Base-by-base conservation (phyloP, 2,797 vertebrate genomes). In the Hydrolagus colliei region DNA sequence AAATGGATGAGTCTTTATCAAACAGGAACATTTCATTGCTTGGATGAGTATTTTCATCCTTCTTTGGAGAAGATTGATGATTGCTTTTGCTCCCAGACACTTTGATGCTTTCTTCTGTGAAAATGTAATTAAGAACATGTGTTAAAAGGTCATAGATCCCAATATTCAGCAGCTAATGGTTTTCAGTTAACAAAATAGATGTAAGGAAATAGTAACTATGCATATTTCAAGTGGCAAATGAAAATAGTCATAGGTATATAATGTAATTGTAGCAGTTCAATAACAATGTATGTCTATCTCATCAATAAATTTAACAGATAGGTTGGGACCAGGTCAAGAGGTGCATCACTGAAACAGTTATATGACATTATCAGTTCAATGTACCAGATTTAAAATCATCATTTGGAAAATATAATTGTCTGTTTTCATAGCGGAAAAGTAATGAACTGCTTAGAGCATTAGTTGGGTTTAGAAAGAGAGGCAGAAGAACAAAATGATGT, bases 231-330 rank as follows among this genome's bases (percentile, higher is more conserved):
- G 0, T 84, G 65, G 71, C 41, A 84, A 35, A 18, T 67, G 65
- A 71, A 84, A 52, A 71, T 27, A 82, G 14, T 79, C 22, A 79
- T n/a, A 63, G 62, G 71, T 27, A 35, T 11, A 84, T 68, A 84
- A 35, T 11, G 71, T 68, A 84, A 68, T 84, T 82, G 65, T 9
- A 82, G 67, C 6, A 12, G 16, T 2, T 14, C 63, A 80, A 32
- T 63, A 27, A 65, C n/a, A 79, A 20, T 67, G 62, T 32, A 61
- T 63, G 13, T 63, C 22, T 7, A 32, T 65, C 32, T 12, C 61
- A 27, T 80, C 22, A 80, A 65, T 32, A 62, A 65, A 16, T 2
- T 22, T 0, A 65, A 65, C 18, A 14, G 63, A 62, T 32, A 63
- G 62, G 79, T 18, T 68, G 14, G 10, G 27, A 82, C 14, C 18